Base-by-base conservation (phyloP, 2,888 invertebrate species). In the Athripsodes cinereus region DNA sequence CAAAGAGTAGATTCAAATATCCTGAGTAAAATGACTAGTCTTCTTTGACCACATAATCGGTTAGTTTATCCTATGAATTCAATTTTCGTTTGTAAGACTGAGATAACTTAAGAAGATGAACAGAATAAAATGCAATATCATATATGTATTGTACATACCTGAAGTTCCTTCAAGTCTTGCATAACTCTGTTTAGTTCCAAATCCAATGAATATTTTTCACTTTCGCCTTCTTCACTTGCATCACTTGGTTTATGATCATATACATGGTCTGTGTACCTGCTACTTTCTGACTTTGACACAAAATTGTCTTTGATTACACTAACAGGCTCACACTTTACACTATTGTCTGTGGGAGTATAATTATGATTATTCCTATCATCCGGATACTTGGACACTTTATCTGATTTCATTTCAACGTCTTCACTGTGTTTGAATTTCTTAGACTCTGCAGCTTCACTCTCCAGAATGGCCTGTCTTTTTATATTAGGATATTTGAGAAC, bases 291-390 rank as follows among this genome's bases (percentile, higher is more conserved):
- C 60, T 61, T 63, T 6, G 57, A 48, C 22, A 57, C 20, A 22
- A 61, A 59, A 40, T 59, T 58, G 52, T 63, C 63, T 57, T 61
- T 63, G 26, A 63, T 63, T 11, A 63, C 63, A 53, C 63, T 63
- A 46, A 61, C 55, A 16, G 55, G 34, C 20, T 61, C 61, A 16
- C 57, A 48, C 35, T 51, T 58, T 5, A 59, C 56, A 2, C 46
- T 48, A n/a, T 19, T 35, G 48, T 22, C 50, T 13, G 18, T 31
- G 16, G 40, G 16, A 48, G 21, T 16, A 49, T 52, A 34, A 40
- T 20, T 50, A 16, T 50, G 44, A 53, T 47, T 35, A 51, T 35
- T 54, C 10, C 52, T 53, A 5, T 34, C 52, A 11, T 58, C 61
- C 22, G 46, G 16, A n/a, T 34, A 44, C 2, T 40, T 47, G 3